These are phyloP conservation scores for Cavia porcellus DNA, from an alignment of 2,113 vertebrate genomes.

Conservation along the genomic window DNA sequence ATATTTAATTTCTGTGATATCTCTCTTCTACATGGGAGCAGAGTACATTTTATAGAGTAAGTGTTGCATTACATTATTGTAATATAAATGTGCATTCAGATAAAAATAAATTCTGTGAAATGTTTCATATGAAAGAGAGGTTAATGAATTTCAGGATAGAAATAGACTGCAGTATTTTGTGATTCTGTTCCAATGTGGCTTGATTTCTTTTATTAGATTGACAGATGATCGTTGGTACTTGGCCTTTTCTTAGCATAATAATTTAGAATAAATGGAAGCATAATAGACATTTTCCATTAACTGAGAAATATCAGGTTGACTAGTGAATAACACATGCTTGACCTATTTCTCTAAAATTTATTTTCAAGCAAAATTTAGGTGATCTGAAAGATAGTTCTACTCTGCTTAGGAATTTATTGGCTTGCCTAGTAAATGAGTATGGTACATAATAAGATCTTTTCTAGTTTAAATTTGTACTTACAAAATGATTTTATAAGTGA, in stretches of 20 bases:
- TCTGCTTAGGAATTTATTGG: conserved; percentile 36
- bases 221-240: conserved; percentile 84
- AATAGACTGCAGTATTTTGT: conserved; percentile 78
- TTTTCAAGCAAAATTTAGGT: conserved; percentile 70
- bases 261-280: conserved; percentile 80
- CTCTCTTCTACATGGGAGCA: conserved; percentile 53
- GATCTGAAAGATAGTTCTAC: background rate
- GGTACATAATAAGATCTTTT: background rate
- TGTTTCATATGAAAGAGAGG: conserved; percentile 78
- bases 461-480: background rate
- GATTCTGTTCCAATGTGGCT: conserved; percentile 73
- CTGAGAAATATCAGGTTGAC: conserved; percentile 71
- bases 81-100: conserved; percentile 75
- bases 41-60: conserved; percentile 69
- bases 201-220: conserved; percentile 82
- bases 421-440: conserved; percentile 20
- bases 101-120: conserved; percentile 68
- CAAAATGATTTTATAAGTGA: conserved; percentile 38
- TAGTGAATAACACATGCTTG: conserved; percentile 64
- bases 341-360: conserved; percentile 33
- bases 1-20: conserved; percentile 77
- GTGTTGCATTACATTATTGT: conserved; percentile 73
- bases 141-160: conserved; percentile 84
- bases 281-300: conserved; percentile 57
- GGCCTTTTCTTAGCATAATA: conserved; percentile 82